Conservation (phyloP, 2,797 vertebrate species). For the Pangasius mekongensis region DNA sequence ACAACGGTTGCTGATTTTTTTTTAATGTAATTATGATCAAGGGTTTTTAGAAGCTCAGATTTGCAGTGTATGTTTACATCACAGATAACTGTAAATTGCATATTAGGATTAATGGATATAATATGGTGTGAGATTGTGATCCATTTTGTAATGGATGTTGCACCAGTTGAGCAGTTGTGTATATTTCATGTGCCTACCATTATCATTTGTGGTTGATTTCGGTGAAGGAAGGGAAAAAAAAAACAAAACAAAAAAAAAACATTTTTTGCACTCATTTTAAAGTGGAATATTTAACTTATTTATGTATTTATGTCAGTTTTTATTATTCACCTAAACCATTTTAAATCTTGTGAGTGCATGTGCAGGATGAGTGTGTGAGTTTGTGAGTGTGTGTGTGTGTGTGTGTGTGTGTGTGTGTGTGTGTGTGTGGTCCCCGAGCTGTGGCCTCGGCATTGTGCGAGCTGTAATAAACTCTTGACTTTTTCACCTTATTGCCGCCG, state of each 20-base stretch:
- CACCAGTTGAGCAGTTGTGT: slow-evolving; percentile 19
- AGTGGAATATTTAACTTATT: slow-evolving; percentile 24
- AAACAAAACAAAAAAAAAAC: neutral
- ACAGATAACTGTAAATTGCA: neutral
- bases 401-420: neutral
- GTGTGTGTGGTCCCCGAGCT: slow-evolving; percentile 30
- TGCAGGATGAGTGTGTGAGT: neutral
- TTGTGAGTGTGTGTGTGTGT: neutral
- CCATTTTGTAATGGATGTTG: slow-evolving; percentile 25
- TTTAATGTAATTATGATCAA: neutral
- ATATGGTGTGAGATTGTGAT: neutral
- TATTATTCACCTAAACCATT: slow-evolving; percentile 30
- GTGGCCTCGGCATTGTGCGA: slow-evolving; percentile 52
- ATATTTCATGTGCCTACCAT: slow-evolving; percentile 20
- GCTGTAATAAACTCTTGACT: slow-evolving; percentile 83
- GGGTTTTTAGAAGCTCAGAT: slow-evolving; percentile 1
- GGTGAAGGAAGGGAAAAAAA: neutral
- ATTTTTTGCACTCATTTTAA: slow-evolving; percentile 44
- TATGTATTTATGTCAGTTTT: slow-evolving; percentile 39
- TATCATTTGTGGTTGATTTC: neutral
- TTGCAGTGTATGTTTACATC: neutral
- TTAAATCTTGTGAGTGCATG: slow-evolving; percentile 14
- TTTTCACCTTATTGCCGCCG: slow-evolving; percentile 77
- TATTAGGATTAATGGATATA: neutral
- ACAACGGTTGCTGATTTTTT: too few species aligned